Percentiles rank a stretch among this genome's conserved stretches.
These are phyloP conservation scores for Drosophila peninsularis DNA, from an alignment of 2,888 invertebrate genomes.

Conservation along the genomic window DNA sequence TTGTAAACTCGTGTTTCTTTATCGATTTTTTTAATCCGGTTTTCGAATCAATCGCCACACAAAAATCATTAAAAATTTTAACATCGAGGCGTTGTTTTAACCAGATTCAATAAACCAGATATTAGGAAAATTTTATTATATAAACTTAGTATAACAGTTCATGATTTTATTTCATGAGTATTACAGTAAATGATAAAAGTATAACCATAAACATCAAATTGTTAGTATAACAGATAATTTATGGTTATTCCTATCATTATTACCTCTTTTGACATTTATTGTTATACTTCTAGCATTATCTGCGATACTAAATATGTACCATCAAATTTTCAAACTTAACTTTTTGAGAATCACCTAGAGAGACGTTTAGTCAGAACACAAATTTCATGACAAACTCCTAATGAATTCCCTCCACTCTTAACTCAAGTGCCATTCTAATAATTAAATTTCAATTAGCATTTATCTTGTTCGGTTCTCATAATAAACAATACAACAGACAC, in stretches of 20 bases:
- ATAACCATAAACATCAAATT: too few relatives aligned
- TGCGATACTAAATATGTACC: too few relatives aligned
- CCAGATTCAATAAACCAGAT: slow-evolving; percentile 21
- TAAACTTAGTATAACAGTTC: background rate
- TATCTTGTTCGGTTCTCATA: background rate
- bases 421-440: background rate
- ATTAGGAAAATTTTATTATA: slow-evolving; percentile 19
- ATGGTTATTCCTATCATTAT: too few relatives aligned
- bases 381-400: background rate
- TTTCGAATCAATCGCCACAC: slow-evolving; percentile 12
- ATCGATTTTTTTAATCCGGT: slow-evolving; percentile 9
- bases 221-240: too few relatives aligned
- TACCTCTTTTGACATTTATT: too few relatives aligned
- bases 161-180: background rate
- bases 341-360: background rate
- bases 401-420: background rate
- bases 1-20: background rate
- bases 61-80: slow-evolving; percentile 8
- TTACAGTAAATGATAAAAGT: too few relatives aligned
- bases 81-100: slow-evolving; percentile 14
- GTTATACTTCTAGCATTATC: too few relatives aligned
- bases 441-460: slow-evolving; percentile 6
- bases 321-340: background rate
- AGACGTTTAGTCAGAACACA: background rate
- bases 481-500: background rate